Evolutionary conservation across 2,113 vertebrate genomes (phyloP).

Genomic region (Ceratotherium simum): DNA sequence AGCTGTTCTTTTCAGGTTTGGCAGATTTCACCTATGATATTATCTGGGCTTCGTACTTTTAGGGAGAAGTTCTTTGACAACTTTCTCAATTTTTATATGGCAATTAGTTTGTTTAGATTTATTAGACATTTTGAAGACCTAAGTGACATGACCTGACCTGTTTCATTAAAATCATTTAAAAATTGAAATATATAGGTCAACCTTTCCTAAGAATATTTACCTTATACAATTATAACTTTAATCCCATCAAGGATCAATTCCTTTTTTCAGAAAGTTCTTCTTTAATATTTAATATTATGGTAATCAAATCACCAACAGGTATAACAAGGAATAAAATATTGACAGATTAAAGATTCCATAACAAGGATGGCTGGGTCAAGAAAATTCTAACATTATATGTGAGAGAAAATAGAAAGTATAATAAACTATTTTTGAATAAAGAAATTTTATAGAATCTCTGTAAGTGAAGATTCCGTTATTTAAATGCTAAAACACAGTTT

Average conservation of each 20-base stretch:
- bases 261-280: background rate
- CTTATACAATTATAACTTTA: background rate
- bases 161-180: slow-evolving; percentile 29
- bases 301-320: background rate
- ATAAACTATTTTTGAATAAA: background rate
- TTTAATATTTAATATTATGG: slow-evolving; percentile 19
- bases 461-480: background rate
- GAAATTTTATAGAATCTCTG: background rate
- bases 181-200: slow-evolving; percentile 1
- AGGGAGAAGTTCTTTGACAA: background rate
- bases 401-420: background rate
- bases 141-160: background rate
- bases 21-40: background rate
- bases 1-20: background rate
- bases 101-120: slow-evolving; percentile 5
- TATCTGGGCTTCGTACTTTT: background rate
- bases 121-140: slow-evolving; percentile 10
- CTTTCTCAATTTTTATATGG: background rate
- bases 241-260: background rate
- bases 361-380: slow-evolving; percentile 29
- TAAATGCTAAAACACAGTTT: background rate
- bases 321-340: background rate
- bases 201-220: slow-evolving; percentile 15
- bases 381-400: background rate
- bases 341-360: background rate